Conservation (phyloP, 2,888 invertebrate species). For the Rhagonycha fulva region DNA sequence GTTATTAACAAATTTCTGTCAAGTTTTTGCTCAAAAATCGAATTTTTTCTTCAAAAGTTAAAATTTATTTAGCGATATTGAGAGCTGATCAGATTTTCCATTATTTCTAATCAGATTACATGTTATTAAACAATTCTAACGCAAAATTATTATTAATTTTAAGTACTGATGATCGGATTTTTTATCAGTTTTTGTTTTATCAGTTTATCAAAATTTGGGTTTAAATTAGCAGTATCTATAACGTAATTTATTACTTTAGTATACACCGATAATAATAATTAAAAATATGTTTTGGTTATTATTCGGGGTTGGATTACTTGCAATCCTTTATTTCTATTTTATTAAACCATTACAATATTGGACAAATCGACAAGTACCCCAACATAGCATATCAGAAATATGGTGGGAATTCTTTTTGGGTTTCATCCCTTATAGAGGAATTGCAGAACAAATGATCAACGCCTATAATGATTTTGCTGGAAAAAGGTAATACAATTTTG, state of each 20-base stretch:
- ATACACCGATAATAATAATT: not conserved
- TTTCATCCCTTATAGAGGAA: not conserved
- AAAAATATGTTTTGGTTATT: not conserved
- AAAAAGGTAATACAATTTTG: not conserved
- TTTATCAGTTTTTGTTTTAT: too few species aligned
- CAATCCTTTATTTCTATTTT: not conserved
- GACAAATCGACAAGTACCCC: not conserved
- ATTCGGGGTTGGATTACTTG: not conserved
- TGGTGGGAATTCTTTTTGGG: not conserved
- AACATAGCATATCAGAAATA: not conserved
- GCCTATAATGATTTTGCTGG: not conserved
- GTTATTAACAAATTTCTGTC: too few species aligned
- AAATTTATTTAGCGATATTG: too few species aligned
- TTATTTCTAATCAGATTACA: too few species aligned
- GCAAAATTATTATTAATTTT: too few species aligned
- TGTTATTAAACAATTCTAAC: too few species aligned
- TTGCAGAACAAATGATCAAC: not conserved
- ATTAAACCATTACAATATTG: conserved; percentile 2
- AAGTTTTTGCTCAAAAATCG: too few species aligned
- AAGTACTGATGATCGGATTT: conserved; percentile 28
- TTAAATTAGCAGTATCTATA: not conserved
- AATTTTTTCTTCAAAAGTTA: too few species aligned
- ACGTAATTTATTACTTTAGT: not conserved
- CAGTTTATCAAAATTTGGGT: too few species aligned
- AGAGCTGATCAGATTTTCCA: too few species aligned